These are phyloP conservation scores for Merodon equestris DNA, from an alignment of 2,888 invertebrate species.

Conservation along the genomic window DNA sequence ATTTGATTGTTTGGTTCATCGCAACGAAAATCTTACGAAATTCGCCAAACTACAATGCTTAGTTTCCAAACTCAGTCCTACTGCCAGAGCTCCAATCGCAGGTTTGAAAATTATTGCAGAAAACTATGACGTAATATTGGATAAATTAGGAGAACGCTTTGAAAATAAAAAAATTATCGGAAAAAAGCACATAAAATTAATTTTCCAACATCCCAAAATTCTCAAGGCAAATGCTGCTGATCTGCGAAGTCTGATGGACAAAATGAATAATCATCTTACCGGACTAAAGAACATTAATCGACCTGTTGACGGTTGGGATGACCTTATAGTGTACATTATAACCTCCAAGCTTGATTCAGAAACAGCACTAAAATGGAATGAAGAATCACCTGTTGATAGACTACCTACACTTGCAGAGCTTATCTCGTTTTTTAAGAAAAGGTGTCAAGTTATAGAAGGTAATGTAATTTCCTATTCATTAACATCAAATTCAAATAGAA, in stretches of 20 bases:
- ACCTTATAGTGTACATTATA: constrained; percentile 40
- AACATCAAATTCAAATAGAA: constrained; percentile 10
- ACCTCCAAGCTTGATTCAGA: constrained; percentile 42
- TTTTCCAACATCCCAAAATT: constrained; percentile 43
- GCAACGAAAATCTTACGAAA: constrained; percentile 32
- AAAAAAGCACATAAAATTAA: constrained; percentile 41
- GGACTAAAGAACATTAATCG: constrained; percentile 47
- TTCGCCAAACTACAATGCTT: constrained; percentile 45
- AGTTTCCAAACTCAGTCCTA: constrained; percentile 30
- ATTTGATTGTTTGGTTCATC: constrained; percentile 43
- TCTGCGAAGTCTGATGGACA: constrained; percentile 49
- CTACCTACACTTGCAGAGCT: constrained; percentile 33
- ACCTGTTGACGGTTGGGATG: constrained; percentile 44
- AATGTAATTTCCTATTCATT: constrained; percentile 24
- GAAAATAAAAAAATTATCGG: constrained; percentile 53
- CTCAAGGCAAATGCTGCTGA: constrained; percentile 40
- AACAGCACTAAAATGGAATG: constrained; percentile 47
- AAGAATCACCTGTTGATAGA: constrained; percentile 34
- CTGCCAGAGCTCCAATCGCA: constrained; percentile 41
- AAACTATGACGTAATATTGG: constrained; percentile 48
- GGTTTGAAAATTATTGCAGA: constrained; percentile 45
- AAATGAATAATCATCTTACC: constrained; percentile 54
- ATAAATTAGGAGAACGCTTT: constrained; percentile 48
- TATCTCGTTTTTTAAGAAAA: constrained; percentile 39
- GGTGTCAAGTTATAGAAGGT: constrained; percentile 57